Base-by-base conservation (phyloP, 2,797 vertebrate genomes). In the Pipistrellus pygmaeus region DNA sequence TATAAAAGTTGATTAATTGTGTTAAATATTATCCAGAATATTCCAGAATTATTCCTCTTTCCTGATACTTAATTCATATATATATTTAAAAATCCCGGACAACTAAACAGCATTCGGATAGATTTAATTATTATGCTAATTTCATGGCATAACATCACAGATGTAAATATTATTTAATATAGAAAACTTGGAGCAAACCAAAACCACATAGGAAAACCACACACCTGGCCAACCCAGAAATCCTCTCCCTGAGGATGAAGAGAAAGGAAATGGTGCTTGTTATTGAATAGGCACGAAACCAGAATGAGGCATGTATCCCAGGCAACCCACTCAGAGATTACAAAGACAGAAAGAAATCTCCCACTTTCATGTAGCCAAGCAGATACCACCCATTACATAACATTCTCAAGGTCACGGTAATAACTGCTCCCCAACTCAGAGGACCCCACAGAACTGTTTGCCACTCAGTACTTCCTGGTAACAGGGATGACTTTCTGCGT, bases 41-140 rank as follows among this genome's bases (percentile, higher is more conserved):
- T 82, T 71, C 57, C 11, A 93, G 80, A 96, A 89, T 44, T 41
- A 71, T 81, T 18, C 12, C 14, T 87, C 38, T 21, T 87, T 91
- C 30, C 32, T 80, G 60, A 53, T 89, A 48, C 35, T 88, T 94
- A 75, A 86, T 93, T 86, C 9, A 18, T 55, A 9, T 72, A 38
- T 69, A 48, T 46, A 46, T 77, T 72, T 53, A 53, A 44, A 94
- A 91, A 88, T 41, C 14, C 21, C 51, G 53, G 83, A 41, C 12
- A 94, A 69, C 35, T 55, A 82, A 89, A 82, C 51, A 66, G 2
- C 38, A 71, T 85, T 90, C 30, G 71, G 44, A 11, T 85, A n/a
- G 32, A 64, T 57, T 81, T 90, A 95, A 77, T 88, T 89, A 44
- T 95, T 51, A 55, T 92, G 48, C 88, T 76, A 71, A 76, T 51